phyloP scores from a whole-genome alignment of 2,888 invertebrate species.

The Ommatoiulus sabulosus region DNA sequence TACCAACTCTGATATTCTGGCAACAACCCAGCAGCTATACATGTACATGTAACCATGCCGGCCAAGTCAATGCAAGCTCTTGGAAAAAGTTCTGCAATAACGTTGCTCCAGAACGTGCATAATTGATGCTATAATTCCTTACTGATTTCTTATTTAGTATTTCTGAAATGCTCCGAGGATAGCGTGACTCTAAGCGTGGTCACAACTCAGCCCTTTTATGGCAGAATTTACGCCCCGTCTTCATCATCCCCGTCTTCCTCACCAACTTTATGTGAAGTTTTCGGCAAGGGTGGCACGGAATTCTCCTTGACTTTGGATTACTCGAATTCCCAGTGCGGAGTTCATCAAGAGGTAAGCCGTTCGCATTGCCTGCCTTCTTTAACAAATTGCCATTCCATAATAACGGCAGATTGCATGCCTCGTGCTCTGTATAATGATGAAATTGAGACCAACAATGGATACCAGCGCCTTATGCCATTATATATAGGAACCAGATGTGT shows the following conservation, averaged over 20 bases:
- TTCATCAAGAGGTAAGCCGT: conserved; percentile 51
- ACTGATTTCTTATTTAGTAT: conserved; percentile 47
- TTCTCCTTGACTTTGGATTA: not conserved
- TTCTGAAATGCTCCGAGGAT: conserved; percentile 37
- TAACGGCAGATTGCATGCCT: not conserved
- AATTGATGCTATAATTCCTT: not conserved
- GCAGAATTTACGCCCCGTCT: conserved; percentile 39
- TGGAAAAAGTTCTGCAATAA: not conserved
- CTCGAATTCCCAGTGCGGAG: conserved; percentile 49
- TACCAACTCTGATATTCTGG: not conserved
- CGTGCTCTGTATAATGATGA: not conserved
- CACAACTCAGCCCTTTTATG: conserved; percentile 55
- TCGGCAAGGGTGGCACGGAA: conserved; percentile 42
- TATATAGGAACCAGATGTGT: conserved; percentile 63
- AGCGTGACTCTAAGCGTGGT: conserved; percentile 42
- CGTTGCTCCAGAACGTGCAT: not conserved
- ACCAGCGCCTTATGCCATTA: conserved; percentile 6
- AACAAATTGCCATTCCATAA: conserved; percentile 16
- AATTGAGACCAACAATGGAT: not conserved
- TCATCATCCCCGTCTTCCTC: conserved; percentile 3
- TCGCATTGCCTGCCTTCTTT: not conserved
- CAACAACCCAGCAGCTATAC: not conserved
- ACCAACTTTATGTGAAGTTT: conserved; percentile 13
- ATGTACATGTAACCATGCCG: not conserved
- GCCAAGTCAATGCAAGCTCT: not conserved